Percentiles rank a stretch among this genome's conserved stretches.
Conservation (phyloP, 1,140 invertebrate genomes). For the Zaprionus tsacasi region DNA sequence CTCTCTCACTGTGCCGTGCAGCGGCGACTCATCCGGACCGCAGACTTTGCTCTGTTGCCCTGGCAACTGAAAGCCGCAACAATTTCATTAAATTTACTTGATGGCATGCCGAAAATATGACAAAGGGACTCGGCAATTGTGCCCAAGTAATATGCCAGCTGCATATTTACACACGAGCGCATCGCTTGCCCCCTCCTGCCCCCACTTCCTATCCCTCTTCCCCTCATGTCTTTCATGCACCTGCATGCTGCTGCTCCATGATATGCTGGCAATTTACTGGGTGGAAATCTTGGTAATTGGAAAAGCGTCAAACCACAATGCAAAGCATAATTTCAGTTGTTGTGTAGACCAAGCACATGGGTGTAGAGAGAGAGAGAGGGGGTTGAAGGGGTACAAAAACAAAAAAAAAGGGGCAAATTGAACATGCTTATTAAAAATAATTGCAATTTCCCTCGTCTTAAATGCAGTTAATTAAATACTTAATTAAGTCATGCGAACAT, state of each 20-base stretch:
- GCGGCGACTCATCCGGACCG: conserved; percentile 37
- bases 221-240: neutral
- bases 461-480: conserved; percentile 7
- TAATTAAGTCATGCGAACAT: neutral
- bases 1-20: too few relatives aligned
- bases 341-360: too few relatives aligned
- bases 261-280: conserved; percentile 8
- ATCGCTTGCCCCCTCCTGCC: conserved; percentile 2
- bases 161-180: conserved; percentile 45
- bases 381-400: neutral
- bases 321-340: conserved; percentile 22
- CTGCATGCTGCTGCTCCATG: conserved; percentile 11
- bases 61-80: conserved; percentile 69
- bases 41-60: conserved; percentile 59
- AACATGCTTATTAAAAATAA: conserved; percentile 12
- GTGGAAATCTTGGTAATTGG: conserved; percentile 37
- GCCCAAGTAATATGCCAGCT: conserved; percentile 45
- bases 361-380: too few relatives aligned
- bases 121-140: conserved; percentile 61
- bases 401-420: conserved; percentile 10
- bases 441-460: conserved; percentile 5
- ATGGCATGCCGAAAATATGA: conserved; percentile 63
- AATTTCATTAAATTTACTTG: conserved; percentile 75
- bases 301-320: conserved; percentile 38
- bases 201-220: neutral